These are phyloP conservation scores for Neodontobutis hainanensis DNA, from an alignment of 2,113 vertebrate genomes.

Conservation along the genomic window DNA sequence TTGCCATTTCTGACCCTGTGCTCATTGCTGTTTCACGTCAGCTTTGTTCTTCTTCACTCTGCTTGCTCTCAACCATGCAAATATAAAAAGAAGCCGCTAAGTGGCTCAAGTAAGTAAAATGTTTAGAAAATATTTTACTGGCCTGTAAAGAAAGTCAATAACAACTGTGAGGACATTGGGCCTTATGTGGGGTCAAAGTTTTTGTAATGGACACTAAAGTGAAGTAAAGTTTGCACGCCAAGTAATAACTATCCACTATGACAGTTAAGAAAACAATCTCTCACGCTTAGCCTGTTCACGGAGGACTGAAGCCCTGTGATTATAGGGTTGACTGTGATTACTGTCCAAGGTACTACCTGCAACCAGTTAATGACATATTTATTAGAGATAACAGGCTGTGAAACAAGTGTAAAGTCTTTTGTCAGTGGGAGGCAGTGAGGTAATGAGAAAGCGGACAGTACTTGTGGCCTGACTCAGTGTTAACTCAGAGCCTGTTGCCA, in stretches of 20 bases:
- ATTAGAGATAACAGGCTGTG: background rate
- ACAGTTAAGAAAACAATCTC: background rate
- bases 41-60: conserved; percentile 17
- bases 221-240: no score
- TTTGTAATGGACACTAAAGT: no score
- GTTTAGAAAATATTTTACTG: background rate
- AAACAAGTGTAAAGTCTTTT: background rate
- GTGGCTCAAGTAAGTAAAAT: background rate
- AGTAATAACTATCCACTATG: no score
- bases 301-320: no score
- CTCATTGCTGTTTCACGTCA: conserved; percentile 4
- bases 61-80: background rate
- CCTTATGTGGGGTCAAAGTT: background rate
- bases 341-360: no score
- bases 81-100: background rate
- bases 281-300: no score
- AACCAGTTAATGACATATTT: no score
- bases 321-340: no score
- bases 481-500: background rate
- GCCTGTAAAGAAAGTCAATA: background rate
- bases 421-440: background rate
- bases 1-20: conserved; percentile 40
- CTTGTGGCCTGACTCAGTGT: background rate
- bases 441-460: background rate
- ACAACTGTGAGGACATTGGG: background rate